Base-by-base conservation (phyloP, 2,113 vertebrate species). In the Osmerus mordax region DNA sequence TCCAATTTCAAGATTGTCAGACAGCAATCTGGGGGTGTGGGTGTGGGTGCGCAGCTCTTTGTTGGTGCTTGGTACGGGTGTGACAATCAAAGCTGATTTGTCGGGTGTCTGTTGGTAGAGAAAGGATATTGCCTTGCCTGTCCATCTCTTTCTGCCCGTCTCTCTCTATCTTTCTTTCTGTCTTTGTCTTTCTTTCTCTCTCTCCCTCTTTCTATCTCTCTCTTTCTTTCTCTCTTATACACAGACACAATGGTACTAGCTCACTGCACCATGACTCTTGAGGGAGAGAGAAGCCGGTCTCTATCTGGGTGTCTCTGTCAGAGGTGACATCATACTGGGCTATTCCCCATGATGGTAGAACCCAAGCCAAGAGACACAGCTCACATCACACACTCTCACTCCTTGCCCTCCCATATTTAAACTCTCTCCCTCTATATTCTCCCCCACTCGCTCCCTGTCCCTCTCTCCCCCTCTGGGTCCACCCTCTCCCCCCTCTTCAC, bases 241-340 rank as follows among this genome's bases (percentile, higher is more conserved):
- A 47, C 41, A 47, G 41, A 47, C 41, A 47, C 9, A 2, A 47
- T 47, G 41, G 9, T 47, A 47, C 41, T 47, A 47, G 9, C 41
- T 47, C 41, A 47, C 8, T 11, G 7, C 7, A 47, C 41, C 41
- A 12, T 47, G 41, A 12, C 41, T 47, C 25, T 65, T 36, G 32
- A 36, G 32, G 32, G 41, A 47, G 41, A 36, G 32, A 47, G 41
- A 47, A 47, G 41, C 41, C 9, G 29, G 23, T 15, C 23, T 65
- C 59, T 69, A 32, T 29, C 71, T 71, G 61, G 73, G 65, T 68
- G 60, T 73, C 62, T 69, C 19, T 82, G 76, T 70, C 51, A 62
- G 66, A 65, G 29, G 72, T 86, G 83, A 87, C 81, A 84, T 89
- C 86, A 89, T 86, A 66, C 66, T 74, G 21, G 63, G 15, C 67